Evolutionary conservation across 1,140 invertebrate species (phyloP).

Genomic region (Zaprionus ornatus): DNA sequence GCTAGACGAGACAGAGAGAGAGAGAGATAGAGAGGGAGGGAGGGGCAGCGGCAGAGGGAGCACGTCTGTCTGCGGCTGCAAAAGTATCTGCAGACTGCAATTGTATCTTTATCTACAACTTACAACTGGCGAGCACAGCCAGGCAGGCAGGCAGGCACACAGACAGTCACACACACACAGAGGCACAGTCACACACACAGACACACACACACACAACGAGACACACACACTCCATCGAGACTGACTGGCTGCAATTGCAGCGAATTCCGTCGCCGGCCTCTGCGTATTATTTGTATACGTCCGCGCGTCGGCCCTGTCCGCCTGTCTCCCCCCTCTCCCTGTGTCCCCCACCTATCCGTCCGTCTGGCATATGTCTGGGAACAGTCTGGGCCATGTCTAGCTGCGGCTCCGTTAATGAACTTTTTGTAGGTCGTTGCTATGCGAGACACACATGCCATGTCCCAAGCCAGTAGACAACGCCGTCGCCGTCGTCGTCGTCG

Average conservation of each 20-base stretch:
- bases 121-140: conserved; percentile 52
- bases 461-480: conserved; percentile 32
- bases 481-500: not conserved
- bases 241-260: conserved; percentile 58
- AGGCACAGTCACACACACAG: conserved; percentile 9
- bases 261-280: conserved; percentile 58
- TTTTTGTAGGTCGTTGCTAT: conserved; percentile 84
- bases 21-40: not conserved
- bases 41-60: not conserved
- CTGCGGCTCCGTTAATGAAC: conserved; percentile 81
- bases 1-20: not conserved
- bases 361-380: conserved; percentile 75
- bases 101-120: conserved; percentile 31
- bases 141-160: not conserved
- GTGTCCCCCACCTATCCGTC: conserved; percentile 39
- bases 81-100: not conserved
- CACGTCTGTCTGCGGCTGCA: not conserved
- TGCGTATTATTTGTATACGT: conserved; percentile 47
- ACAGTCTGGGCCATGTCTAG: conserved; percentile 83
- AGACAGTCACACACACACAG: conserved; percentile 18
- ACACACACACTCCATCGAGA: conserved; percentile 9
- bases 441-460: conserved; percentile 44
- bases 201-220: conserved; percentile 10
- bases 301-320: conserved; percentile 48
- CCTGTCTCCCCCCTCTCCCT: conserved; percentile 34